Base-by-base conservation (phyloP, 2,797 vertebrate species). In the Vireo griseus region DNA sequence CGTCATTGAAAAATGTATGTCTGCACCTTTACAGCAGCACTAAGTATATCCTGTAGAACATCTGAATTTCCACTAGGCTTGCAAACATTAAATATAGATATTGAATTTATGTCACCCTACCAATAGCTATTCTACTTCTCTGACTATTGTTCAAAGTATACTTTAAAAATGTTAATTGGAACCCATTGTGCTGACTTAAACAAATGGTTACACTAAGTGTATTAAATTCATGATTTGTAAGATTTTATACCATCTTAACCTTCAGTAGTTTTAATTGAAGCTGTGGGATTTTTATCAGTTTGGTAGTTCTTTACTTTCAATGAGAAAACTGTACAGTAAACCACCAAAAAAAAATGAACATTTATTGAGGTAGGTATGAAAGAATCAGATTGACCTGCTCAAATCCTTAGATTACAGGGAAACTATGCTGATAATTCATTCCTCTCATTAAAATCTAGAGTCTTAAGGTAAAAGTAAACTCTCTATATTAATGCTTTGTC, bases 261-360 rank as follows among this genome's bases (percentile, higher is more conserved):
- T 86, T 91, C 74, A 76, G 57, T 50, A 76, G 18, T 62, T 95
- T 89, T 89, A 95, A 94, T 75, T 94, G 84, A 95, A 94, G 74
- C 28, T 50, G 67, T 72, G 31, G 59, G 58, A 75, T 92, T 92
- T 72, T 92, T 90, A 83, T 90, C 81, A 55, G 45, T 76, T 90
- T 7, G 13, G 11, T 86, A 76, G 35, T 86, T 87, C 77, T 88
- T 93, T 75, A 45, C 31, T 75, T 95, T 88, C 59, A 90, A 51
- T 83, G 72, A 91, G 65, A 92, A 78, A 82, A 84, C 20, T n/a
- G 5, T 66, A 24, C 47, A 44, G 68, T 67, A 66, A 82, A 39
- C 25, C 25, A 75, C 3, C 0, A 71, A 69, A 88, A 78, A 42
- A 10, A 79, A 66, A 74, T 50, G 6, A 26, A 84, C 7, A 0